Percentiles rank a stretch among this genome's conserved stretches.
phyloP scores from a whole-genome alignment of 2,113 vertebrate genomes.

The Leucopternis melanops region DNA sequence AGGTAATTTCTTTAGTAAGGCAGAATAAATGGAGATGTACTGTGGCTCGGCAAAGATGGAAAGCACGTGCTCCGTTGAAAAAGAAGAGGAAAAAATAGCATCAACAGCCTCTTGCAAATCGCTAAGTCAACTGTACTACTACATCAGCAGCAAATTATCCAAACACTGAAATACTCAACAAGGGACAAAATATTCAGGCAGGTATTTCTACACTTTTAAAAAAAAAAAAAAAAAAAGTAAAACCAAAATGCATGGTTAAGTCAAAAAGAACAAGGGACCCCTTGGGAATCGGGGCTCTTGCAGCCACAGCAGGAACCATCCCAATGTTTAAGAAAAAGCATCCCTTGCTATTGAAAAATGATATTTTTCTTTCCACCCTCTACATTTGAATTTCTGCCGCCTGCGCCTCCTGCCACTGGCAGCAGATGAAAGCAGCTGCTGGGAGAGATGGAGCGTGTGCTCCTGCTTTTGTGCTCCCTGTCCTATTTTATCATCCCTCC shows the following conservation, averaged over 20 bases:
- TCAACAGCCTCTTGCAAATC: neutral
- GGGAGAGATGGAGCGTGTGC: neutral
- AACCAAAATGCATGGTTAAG: neutral
- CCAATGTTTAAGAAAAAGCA: neutral
- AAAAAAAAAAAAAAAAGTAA: neutral
- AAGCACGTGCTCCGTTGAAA: fast-evolving
- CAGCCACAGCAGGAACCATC: neutral
- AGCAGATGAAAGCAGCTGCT: neutral
- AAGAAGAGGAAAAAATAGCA: neutral
- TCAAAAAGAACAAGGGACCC: neutral
- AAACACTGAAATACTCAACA: neutral
- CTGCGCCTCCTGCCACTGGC: neutral
- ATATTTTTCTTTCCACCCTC: neutral
- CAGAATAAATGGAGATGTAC: neutral
- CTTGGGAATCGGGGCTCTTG: neutral
- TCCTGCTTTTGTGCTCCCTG: neutral
- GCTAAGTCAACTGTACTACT: neutral
- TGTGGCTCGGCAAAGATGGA: neutral
- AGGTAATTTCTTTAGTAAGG: neutral
- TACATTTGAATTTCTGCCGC: neutral
- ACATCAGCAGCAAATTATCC: neutral
- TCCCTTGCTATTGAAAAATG: neutral
- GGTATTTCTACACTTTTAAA: neutral
- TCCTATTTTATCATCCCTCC: neutral
- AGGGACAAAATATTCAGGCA: neutral